phyloP scores from a whole-genome alignment of 2,113 vertebrate genomes.

The Phylloscopus trochiloides region DNA sequence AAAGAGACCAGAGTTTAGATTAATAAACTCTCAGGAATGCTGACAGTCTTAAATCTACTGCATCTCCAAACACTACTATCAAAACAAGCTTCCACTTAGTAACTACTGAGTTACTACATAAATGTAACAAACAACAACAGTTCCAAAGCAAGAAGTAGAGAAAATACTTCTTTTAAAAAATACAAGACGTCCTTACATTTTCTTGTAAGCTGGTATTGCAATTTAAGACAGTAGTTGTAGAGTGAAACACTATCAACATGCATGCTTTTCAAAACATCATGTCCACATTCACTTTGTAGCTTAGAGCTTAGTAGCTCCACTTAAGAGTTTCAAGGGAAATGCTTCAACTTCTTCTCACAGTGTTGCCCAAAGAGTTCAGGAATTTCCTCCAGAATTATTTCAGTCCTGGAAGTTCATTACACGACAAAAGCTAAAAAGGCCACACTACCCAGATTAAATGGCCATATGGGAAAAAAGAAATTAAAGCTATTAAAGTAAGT shows the following conservation, averaged over 20 bases:
- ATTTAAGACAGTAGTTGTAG: background rate
- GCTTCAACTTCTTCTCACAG: background rate
- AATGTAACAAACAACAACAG: background rate
- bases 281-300: background rate
- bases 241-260: background rate
- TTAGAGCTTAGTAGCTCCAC: background rate
- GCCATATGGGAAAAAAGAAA: background rate
- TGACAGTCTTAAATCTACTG: background rate
- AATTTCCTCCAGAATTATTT: background rate
- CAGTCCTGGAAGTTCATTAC: background rate
- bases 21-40: background rate
- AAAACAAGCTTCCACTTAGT: background rate
- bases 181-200: background rate
- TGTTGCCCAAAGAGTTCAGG: background rate
- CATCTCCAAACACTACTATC: background rate
- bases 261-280: background rate
- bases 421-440: background rate
- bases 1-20: background rate
- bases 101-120: background rate
- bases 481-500: background rate
- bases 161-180: background rate
- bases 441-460: background rate
- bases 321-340: background rate
- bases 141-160: background rate
- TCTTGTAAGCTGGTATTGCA: rapidly evolving